These are phyloP conservation scores for Synanthedon tipuliformis DNA, from an alignment of 2,888 invertebrate species.

Conservation along the genomic window DNA sequence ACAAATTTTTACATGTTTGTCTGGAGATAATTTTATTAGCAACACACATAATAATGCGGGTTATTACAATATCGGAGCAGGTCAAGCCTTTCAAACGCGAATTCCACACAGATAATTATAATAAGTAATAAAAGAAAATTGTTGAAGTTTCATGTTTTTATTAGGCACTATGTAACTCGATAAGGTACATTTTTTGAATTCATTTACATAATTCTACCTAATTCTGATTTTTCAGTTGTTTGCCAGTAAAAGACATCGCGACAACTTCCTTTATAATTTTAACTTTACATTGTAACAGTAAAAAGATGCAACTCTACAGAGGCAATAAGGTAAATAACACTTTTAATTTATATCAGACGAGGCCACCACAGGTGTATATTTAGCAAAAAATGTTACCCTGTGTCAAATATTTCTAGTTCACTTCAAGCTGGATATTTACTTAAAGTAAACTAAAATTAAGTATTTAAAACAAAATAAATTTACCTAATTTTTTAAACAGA, in stretches of 20 bases:
- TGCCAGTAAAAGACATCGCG: too few species aligned
- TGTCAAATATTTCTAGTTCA: slow-evolving; percentile 23
- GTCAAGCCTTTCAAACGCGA: slow-evolving; percentile 10
- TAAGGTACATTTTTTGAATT: too few species aligned
- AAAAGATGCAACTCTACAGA: too few species aligned
- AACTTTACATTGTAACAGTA: too few species aligned
- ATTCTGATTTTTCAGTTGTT: too few species aligned
- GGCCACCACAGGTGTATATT: slow-evolving; percentile 47
- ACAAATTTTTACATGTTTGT: neutral
- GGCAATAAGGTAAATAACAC: too few species aligned
- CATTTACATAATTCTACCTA: too few species aligned
- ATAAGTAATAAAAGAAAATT: neutral
- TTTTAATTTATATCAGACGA: slow-evolving; percentile 7
- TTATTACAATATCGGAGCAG: slow-evolving; percentile 41
- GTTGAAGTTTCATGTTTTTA: neutral
- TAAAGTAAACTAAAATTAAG: neutral
- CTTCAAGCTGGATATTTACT: slow-evolving; percentile 16
- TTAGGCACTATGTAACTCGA: neutral
- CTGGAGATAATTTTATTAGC: neutral
- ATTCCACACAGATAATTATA: neutral
- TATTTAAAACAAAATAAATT: too few species aligned
- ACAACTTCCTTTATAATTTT: too few species aligned
- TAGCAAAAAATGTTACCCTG: slow-evolving; percentile 51
- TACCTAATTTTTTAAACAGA: too few species aligned
- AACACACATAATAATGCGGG: slow-evolving; percentile 30